These are phyloP conservation scores for Drosophila ercepeae DNA, from an alignment of 1,140 invertebrate genomes.

Conservation along the genomic window DNA sequence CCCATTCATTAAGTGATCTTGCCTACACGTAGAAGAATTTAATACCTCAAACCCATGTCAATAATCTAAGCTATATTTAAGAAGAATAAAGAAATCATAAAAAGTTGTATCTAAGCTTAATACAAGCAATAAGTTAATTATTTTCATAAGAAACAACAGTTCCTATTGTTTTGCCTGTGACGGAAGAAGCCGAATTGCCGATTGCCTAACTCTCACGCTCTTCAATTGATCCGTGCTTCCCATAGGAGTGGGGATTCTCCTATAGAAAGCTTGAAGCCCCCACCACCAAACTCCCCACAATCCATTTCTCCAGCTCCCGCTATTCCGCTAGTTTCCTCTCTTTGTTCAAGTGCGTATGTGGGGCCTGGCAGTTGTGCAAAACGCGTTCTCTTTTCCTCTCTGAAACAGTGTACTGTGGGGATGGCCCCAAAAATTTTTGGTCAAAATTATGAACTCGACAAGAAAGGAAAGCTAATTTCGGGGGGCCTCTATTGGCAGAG, in stretches of 20 bases:
- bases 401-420: not conserved
- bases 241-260: no score
- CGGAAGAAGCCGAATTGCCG: slow-evolving; percentile 39
- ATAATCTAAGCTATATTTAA: no score
- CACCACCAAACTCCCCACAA: not conserved
- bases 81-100: no score
- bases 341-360: not conserved
- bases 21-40: not conserved
- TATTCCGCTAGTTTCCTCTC: slow-evolving; percentile 46
- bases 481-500: no score
- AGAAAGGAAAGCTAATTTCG: no score
- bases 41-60: no score
- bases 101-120: no score
- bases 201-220: slow-evolving; percentile 76
- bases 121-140: no score
- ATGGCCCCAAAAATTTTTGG: no score
- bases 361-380: slow-evolving; percentile 54
- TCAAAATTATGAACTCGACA: no score
- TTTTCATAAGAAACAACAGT: no score
- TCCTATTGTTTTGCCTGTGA: no score
- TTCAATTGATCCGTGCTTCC: slow-evolving; percentile 71
- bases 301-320: slow-evolving; percentile 14
- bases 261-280: not conserved
- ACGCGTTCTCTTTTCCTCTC: slow-evolving; percentile 28
- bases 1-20: slow-evolving; percentile 37